phyloP scores from a whole-genome alignment of 1,140 invertebrate genomes.

The Neodiprion lecontei region DNA sequence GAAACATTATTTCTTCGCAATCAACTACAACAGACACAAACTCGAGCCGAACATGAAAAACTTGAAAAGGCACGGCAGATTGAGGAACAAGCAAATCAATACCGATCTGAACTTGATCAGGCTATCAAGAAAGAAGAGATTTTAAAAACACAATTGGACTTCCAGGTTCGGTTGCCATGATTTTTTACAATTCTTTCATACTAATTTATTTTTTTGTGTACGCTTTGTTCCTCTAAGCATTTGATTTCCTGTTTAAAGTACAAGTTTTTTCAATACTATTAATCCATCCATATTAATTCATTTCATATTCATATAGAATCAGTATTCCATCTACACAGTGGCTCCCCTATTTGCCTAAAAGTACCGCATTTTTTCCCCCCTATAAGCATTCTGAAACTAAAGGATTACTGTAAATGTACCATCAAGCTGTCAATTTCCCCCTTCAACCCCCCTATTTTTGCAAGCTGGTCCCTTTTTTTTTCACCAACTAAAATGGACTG shows the following conservation, averaged over 20 bases:
- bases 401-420: no score
- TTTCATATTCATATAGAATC: slow-evolving; percentile 16
- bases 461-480: no score
- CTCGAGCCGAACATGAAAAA: slow-evolving; percentile 38
- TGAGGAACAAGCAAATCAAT: slow-evolving; percentile 41
- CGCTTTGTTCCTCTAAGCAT: neutral
- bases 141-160: slow-evolving; percentile 45
- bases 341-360: no score
- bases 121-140: slow-evolving; percentile 46
- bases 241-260: neutral
- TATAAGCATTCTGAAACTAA: no score
- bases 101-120: slow-evolving; percentile 36
- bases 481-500: no score
- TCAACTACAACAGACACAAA: slow-evolving; percentile 41
- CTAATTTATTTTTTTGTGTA: neutral
- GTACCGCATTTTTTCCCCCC: no score
- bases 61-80: slow-evolving; percentile 39
- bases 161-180: slow-evolving; percentile 36
- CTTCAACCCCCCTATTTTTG: no score
- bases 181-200: neutral
- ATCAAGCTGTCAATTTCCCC: no score
- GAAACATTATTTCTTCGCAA: slow-evolving; percentile 47
- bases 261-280: neutral
- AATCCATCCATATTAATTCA: no score
- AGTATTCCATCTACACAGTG: neutral